Conservation (phyloP, 2,113 vertebrate genomes). For the Crotalus horridus region DNA sequence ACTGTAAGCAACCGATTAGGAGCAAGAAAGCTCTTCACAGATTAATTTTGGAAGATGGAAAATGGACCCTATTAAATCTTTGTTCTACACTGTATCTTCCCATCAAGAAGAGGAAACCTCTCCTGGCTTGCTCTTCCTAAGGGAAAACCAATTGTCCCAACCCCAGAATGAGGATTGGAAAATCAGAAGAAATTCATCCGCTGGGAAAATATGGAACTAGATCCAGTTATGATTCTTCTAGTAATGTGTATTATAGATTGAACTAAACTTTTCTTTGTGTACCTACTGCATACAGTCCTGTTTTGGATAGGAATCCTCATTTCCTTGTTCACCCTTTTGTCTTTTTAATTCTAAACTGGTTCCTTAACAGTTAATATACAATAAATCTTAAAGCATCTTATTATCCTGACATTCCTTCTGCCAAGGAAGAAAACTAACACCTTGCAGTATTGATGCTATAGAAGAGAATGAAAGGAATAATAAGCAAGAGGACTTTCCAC, state of each 20-base stretch:
- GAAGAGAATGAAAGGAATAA: not conserved
- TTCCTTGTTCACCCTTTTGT: not conserved
- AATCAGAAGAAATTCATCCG: not conserved
- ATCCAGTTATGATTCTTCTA: not conserved
- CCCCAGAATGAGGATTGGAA: not conserved
- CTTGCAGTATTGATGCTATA: not conserved
- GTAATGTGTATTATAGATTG: not conserved
- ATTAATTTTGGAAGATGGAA: not conserved
- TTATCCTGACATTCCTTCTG: not conserved
- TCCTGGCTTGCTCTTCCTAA: not conserved
- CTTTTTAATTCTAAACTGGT: not conserved
- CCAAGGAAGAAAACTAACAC: not conserved
- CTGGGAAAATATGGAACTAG: not conserved
- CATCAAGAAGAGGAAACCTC: not conserved
- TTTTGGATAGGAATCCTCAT: not conserved
- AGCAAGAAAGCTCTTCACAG: not conserved
- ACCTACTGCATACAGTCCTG: not conserved
- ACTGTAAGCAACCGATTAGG: not conserved
- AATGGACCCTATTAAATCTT: not conserved
- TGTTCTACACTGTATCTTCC: not conserved
- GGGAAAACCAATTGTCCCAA: not conserved
- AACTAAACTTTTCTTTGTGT: not conserved
- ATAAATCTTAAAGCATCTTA: not conserved
- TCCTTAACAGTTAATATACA: not conserved
- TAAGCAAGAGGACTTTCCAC: not conserved